phyloP scores from a whole-genome alignment of 2,113 vertebrate genomes.

The Lampris megalopsis region DNA sequence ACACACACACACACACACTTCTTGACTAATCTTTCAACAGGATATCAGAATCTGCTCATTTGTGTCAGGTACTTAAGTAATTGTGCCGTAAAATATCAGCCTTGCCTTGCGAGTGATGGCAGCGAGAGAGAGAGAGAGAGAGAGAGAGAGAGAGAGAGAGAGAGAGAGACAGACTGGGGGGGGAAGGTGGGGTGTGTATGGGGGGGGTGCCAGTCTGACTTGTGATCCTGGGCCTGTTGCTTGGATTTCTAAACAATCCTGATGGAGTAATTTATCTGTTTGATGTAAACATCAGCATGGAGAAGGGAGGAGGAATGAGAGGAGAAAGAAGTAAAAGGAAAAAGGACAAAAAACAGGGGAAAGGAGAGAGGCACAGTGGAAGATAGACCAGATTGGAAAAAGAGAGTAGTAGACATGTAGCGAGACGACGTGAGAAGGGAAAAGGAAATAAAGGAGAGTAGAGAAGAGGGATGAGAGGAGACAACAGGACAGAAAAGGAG shows the following conservation, averaged over 20 bases:
- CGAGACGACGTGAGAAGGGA: not conserved
- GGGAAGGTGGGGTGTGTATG: too few species aligned
- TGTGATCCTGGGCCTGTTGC: slow-evolving; percentile 64
- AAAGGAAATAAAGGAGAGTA: not conserved
- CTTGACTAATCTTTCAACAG: slow-evolving; percentile 81
- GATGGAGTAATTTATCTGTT: slow-evolving; percentile 75
- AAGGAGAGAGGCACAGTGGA: too few species aligned
- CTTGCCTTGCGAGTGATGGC: slow-evolving; percentile 61
- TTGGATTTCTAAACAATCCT: slow-evolving; percentile 76
- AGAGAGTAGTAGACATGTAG: not conserved
- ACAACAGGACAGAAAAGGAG: slow-evolving; percentile 14
- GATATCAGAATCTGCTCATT: slow-evolving; percentile 77
- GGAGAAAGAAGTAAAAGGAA: not conserved
- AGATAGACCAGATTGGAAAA: not conserved
- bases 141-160: slow-evolving; percentile 3
- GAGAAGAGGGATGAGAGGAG: not conserved
- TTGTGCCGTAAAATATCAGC: slow-evolving; percentile 78
- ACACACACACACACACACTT: slow-evolving; percentile 24
- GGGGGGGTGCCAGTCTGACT: slow-evolving; percentile 61
- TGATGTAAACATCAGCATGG: slow-evolving; percentile 64
- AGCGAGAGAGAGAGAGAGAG: slow-evolving; percentile 4
- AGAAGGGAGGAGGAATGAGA: not conserved
- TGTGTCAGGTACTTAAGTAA: slow-evolving; percentile 81
- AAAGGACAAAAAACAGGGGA: not conserved
- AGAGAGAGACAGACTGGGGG: too few species aligned